phyloP scores from a whole-genome alignment of 2,113 vertebrate genomes.

The Sardina pilchardus region DNA sequence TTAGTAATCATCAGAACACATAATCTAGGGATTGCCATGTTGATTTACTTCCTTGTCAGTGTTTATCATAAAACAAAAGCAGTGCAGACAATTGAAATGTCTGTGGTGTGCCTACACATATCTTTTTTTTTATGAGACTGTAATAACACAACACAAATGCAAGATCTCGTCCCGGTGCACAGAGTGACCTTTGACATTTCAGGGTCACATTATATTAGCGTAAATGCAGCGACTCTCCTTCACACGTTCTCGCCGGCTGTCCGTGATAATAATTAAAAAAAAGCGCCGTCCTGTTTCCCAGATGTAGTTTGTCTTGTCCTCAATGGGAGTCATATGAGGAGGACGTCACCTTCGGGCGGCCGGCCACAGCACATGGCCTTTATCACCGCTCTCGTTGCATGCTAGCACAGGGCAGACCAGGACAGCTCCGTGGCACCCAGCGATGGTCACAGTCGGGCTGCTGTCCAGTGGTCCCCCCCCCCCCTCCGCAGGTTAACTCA shows the following conservation, averaged over 20 bases:
- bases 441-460: not conserved
- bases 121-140: not conserved
- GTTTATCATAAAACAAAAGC: not conserved
- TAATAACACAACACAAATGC: not conserved
- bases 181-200: not conserved
- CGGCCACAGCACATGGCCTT: conserved; percentile 49
- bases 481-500: not conserved
- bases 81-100: not conserved
- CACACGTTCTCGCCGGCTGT: not conserved
- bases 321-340: conserved; percentile 51
- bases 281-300: conserved; percentile 1
- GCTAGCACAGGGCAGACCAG: conserved; percentile 40
- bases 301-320: conserved; percentile 28
- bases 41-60: not conserved
- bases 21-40: not conserved
- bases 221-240: not conserved
- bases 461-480: too few species aligned
- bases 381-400: conserved; percentile 52
- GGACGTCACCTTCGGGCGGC: conserved; percentile 49
- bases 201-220: not conserved
- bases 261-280: not conserved
- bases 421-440: not conserved
- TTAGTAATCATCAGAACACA: not conserved
- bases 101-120: not conserved
- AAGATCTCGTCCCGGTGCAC: not conserved